These are phyloP conservation scores for Xiphias gladius DNA, from an alignment of 2,113 vertebrate species.

Conservation along the genomic window DNA sequence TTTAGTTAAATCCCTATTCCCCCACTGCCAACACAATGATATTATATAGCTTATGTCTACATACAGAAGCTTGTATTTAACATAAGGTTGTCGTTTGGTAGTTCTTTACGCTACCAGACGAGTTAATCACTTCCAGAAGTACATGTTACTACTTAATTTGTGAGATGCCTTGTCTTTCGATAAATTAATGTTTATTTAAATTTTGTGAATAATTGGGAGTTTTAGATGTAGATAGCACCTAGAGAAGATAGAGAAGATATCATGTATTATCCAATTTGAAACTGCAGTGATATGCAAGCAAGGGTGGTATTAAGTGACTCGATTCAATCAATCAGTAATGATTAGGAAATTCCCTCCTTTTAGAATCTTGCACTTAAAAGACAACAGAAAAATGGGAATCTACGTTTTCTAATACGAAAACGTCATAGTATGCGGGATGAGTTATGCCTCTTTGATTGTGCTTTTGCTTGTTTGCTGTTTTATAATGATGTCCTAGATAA, in stretches of 20 bases:
- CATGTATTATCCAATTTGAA: not conserved
- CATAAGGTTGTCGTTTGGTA: too few species aligned
- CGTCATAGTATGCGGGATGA: not conserved
- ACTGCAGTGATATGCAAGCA: not conserved
- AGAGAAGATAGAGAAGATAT: not conserved
- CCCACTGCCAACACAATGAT: conserved; percentile 5
- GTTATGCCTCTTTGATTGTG: not conserved
- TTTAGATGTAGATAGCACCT: not conserved
- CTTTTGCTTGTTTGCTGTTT: not conserved
- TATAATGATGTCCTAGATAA: conserved; percentile 41
- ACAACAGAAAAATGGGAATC: not conserved
- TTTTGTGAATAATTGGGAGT: not conserved
- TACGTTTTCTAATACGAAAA: not conserved
- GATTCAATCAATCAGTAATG: conserved; percentile 23
- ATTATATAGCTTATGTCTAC: conserved; percentile 30
- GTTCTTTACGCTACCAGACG: not conserved
- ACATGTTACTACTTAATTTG: not conserved
- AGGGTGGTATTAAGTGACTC: conserved; percentile 23
- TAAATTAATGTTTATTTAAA: not conserved
- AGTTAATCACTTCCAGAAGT: not conserved
- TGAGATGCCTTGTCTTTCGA: not conserved
- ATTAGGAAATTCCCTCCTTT: conserved; percentile 25
- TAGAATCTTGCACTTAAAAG: not conserved
- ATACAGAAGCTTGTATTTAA: too few species aligned
- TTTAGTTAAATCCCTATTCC: conserved; percentile 28